These are phyloP conservation scores for Priocnemis perturbator DNA, from an alignment of 2,888 invertebrate genomes.

Conservation along the genomic window DNA sequence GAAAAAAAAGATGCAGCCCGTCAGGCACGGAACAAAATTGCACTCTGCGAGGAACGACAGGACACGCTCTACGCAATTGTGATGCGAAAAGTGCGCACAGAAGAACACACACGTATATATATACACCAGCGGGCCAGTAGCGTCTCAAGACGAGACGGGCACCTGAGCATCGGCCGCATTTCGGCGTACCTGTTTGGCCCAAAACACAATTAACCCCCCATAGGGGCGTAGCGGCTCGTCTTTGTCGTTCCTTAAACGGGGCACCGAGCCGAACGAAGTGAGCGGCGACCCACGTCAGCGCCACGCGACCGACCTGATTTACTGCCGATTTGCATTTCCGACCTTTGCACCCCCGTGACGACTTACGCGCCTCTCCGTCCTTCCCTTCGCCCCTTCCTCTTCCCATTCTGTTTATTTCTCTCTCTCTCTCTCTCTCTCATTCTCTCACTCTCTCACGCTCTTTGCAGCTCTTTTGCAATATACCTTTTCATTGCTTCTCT, in stretches of 20 bases:
- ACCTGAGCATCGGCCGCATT: slow-evolving; percentile 42
- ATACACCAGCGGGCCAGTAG: background rate
- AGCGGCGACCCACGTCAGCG: slow-evolving; percentile 42
- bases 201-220: slow-evolving; percentile 65
- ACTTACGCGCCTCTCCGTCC: slow-evolving; percentile 25
- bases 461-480: no score
- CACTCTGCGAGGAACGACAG: no score
- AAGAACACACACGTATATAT: no score
- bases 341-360: slow-evolving; percentile 35
- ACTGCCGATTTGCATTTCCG: slow-evolving; percentile 50
- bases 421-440: no score
- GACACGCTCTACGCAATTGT: no score
- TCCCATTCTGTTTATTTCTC: background rate
- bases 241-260: slow-evolving; percentile 15
- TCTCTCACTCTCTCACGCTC: no score
- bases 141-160: slow-evolving; percentile 30
- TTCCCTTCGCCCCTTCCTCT: background rate
- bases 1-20: no score
- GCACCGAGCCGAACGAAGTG: slow-evolving; percentile 32
- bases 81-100: no score
- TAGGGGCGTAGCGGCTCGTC: slow-evolving; percentile 30
- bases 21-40: no score
- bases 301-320: slow-evolving; percentile 61
- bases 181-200: slow-evolving; percentile 57
- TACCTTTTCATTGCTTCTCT: no score